Conservation (phyloP, 2,888 invertebrate genomes). For the Acanthosepion lycidas region DNA sequence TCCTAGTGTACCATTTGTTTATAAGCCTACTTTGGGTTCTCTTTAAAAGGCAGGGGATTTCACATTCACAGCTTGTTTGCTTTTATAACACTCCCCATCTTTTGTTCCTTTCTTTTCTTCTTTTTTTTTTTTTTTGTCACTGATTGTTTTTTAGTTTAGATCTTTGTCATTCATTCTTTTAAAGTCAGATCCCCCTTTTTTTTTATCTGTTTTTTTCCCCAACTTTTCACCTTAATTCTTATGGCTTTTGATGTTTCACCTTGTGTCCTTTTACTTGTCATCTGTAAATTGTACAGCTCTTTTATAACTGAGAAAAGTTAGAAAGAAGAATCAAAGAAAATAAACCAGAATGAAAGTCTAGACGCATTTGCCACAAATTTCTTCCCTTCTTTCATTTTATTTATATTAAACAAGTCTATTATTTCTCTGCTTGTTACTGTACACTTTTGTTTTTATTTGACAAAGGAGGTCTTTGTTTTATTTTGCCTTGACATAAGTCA, state of each 20-base stretch:
- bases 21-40: not conserved
- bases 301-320: not conserved
- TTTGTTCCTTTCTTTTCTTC: not conserved
- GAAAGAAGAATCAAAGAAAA: not conserved
- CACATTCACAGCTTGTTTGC: not conserved
- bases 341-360: not conserved
- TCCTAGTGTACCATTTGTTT: not conserved
- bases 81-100: not conserved
- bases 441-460: not conserved
- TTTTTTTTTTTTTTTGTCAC: not conserved
- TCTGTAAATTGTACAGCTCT: not conserved
- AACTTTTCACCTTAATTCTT: not conserved
- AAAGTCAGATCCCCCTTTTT: not conserved
- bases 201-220: not conserved
- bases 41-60: not conserved
- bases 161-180: not conserved
- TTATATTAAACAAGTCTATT: no score
- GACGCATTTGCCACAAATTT: not conserved
- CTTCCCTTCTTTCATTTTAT: not conserved
- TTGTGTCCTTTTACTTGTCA: not conserved
- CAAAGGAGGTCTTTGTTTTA: not conserved
- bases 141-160: no score
- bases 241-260: not conserved
- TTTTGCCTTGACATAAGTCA: constrained; percentile 17
- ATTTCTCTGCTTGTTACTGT: no score